A percentile compares a stretch with the other conserved stretches of the same genome.
Conservation (phyloP, 2,113 vertebrate genomes). For the Glaucomys volans region DNA sequence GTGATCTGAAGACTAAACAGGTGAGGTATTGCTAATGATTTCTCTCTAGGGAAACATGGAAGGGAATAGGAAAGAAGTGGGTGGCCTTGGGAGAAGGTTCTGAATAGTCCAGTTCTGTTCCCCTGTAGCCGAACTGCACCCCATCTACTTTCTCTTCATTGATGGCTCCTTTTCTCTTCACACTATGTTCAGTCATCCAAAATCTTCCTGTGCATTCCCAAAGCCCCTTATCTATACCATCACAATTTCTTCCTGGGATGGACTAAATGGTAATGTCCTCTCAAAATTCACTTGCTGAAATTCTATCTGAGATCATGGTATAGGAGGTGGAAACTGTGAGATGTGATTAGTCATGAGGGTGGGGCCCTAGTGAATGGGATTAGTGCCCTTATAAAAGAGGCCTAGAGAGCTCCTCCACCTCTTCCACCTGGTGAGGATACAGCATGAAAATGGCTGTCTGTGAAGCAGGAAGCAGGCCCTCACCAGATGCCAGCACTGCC, state of each 20-base stretch:
- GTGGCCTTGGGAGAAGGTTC: background rate
- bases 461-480: background rate
- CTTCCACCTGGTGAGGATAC: background rate
- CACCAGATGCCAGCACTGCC: background rate
- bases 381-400: background rate
- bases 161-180: background rate
- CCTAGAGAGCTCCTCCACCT: no score
- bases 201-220: background rate
- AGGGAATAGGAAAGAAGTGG: no score
- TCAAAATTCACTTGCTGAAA: background rate
- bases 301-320: background rate
- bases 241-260: background rate
- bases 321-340: no score
- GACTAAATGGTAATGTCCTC: background rate
- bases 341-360: background rate
- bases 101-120: background rate
- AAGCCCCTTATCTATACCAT: background rate
- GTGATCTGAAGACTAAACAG: background rate
- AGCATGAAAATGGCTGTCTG: background rate
- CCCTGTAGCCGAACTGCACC: background rate
- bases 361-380: background rate
- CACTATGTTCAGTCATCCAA: rapidly evolving
- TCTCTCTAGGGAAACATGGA: background rate
- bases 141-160: background rate
- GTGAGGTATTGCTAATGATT: background rate